Base-by-base conservation (phyloP, 2,797 vertebrate genomes). In the Ptychadena robeensis region DNA sequence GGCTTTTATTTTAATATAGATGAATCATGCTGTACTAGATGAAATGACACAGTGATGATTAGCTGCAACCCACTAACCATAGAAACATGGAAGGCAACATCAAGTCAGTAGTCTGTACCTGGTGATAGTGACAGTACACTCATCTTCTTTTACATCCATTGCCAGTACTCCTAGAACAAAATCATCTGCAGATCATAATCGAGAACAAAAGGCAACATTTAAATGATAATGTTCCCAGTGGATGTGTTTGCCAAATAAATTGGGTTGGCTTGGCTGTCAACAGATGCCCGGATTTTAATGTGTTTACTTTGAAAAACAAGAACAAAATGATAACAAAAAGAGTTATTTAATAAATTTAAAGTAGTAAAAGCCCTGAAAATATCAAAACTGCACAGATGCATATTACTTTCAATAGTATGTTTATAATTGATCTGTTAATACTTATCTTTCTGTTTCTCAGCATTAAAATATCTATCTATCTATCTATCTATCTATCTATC, bases 211-310 rank as follows among this genome's bases (percentile, higher is more conserved):
- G 66, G 66, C 48, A 40, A 72, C 73, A 82, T 82, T 76, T 63
- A 76, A 82, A 82, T 70, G 73, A 76, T n/a, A 27, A 38, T 14
- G 32, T 76, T 82, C 81, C 73, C 81, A n/a, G 34, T 2, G 73
- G 81, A 67, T 76, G 69, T 82, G 73, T 74, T 82, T 76, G 81
- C 81, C 81, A 82, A 76, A 76, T 70, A 76, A 76, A 69, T 76
- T 70, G 68, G 73, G 81, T 69, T 76, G 66, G 65, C 69, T 53
- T n/a, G 6, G 61, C 65, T 76, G 65, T 76, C 76, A 80, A 74
- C 61, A n/a, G 63, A 25, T 80, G 76, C 76, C 77, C 75, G 68
- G 82, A 84, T 79, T 80, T 74, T 34, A 84, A 80, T 73, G 64
- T 79, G 69, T 83, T 83, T 83, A 78, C 75, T 83, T 79, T 74